Evolutionary conservation across 2,797 vertebrate genomes (phyloP), one percentile per base, ranked within the genome.

Genomic region (Synanceia verrucosa): DNA sequence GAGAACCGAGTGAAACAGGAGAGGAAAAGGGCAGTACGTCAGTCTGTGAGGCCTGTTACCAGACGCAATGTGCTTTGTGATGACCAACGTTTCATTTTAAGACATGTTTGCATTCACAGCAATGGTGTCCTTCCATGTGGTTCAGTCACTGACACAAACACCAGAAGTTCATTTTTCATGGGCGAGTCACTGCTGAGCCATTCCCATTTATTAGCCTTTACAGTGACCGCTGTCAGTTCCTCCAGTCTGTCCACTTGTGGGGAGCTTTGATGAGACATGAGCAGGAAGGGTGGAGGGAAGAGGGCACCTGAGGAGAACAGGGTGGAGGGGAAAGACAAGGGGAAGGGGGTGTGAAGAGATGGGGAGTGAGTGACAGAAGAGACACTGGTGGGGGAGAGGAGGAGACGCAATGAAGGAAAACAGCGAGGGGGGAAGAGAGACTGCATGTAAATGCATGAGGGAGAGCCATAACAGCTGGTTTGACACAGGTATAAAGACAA

Each of bases 221-320:
- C 79, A 36, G 47, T 31, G 66, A 47, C 47, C 12, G 77, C 2
- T 23, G 76, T 52, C 72, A 44, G 65, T 2, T 28, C 79, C 68
- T 66, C 3, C 14, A 62, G 48, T 79, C 57, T 50, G 76, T 74
- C 72, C 66, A 24, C 65, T 48, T 24, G 56, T 48, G 18, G 65
- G 75, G 70, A 83, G 68, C 47, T 80, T 75, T 79, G 88, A 73
- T 69, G 86, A 73, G 51, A 73, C 61, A 68, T 69, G 64, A 80
- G 75, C 33, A 28, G 64, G 77, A 39, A 78, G 84, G 80, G 83
- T 79, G 88, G 86, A 88, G 82, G 80, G 76, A 44, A 53, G 29
- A 34, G 31, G 33, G 36, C 19, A 56, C 52, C 52, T 56, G 52
- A 56, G 52, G 52, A 56, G 33, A 14, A 36, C 52, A 56, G 5